Conservation (phyloP, 2,888 invertebrate species). For the Strigamia maritima region DNA sequence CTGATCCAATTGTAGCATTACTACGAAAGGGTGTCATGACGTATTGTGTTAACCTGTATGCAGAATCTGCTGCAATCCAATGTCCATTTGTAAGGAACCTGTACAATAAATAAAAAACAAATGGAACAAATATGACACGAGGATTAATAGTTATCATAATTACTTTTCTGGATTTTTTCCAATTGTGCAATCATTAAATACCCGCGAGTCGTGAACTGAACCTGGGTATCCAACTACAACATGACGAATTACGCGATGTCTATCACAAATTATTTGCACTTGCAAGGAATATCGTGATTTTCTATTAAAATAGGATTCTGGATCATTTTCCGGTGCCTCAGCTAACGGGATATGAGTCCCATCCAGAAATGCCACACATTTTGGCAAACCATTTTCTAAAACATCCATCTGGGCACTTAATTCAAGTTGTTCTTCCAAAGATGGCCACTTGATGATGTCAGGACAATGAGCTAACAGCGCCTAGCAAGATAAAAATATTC, state of each 20-base stretch:
- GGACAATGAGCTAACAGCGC: too few relatives aligned
- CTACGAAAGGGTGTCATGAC: neutral
- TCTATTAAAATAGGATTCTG: slow-evolving; percentile 4
- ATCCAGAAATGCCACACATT: neutral
- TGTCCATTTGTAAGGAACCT: neutral
- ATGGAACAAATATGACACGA: neutral
- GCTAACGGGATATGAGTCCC: neutral
- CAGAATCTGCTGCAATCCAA: neutral
- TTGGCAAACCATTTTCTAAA: neutral
- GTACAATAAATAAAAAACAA: neutral
- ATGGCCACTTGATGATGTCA: neutral
- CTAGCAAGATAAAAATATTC: too few relatives aligned
- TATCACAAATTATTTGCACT: neutral
- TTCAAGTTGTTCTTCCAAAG: neutral
- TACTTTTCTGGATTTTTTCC: neutral
- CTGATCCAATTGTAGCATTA: neutral
- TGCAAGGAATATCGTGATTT: neutral
- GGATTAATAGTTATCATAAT: neutral
- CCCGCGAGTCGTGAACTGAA: neutral
- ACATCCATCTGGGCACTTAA: neutral
- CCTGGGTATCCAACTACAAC: neutral
- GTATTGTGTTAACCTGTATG: neutral
- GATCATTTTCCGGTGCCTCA: neutral
- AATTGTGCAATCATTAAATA: neutral
- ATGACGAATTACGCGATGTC: neutral